phyloP scores from a whole-genome alignment of 1,140 invertebrate species.

The Tribolium castaneum region DNA sequence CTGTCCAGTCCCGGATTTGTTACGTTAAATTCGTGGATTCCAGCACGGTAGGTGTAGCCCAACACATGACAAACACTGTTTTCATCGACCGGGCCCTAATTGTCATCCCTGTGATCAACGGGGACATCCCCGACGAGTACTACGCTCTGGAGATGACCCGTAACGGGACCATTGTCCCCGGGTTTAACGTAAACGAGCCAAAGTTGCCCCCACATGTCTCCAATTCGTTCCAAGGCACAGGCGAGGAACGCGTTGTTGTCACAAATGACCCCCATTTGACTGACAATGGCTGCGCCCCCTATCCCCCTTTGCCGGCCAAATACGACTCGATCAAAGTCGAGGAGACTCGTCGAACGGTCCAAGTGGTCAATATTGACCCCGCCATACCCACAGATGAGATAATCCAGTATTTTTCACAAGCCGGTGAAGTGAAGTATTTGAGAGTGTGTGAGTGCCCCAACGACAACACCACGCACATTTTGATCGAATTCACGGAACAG shows the following conservation, averaged over 20 bases:
- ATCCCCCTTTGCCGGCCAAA: constrained; percentile 91
- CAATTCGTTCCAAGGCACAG: constrained; percentile 87
- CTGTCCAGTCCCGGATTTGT: constrained; percentile 91
- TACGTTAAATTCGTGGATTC: constrained; percentile 95
- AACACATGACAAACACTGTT: constrained; percentile 98
- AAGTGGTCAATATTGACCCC: constrained; percentile 81
- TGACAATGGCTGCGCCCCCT: constrained; percentile 86
- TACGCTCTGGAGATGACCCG: constrained; percentile 91
- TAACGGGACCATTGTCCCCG: constrained; percentile 85
- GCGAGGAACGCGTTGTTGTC: constrained; percentile 85
- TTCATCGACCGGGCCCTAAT: constrained; percentile 98
- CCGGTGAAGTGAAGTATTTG: constrained; percentile 96
- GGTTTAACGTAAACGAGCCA: constrained; percentile 83
- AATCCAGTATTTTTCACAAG: constrained; percentile 86
- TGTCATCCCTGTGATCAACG: constrained; percentile 88
- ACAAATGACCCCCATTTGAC: constrained; percentile 92
- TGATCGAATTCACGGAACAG: constrained; percentile 96
- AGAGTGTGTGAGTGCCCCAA: constrained; percentile 89
- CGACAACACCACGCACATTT: constrained; percentile 80
- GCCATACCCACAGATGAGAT: constrained; percentile 77
- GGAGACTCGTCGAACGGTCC: constrained; percentile 92
- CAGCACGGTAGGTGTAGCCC: constrained; percentile 87
- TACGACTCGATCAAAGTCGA: constrained; percentile 93
- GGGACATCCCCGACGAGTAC: constrained; percentile 95
- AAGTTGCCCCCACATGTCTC: constrained; percentile 89